phyloP scores from a whole-genome alignment of 2,797 vertebrate species.

The Hypotaenidia okinawae region DNA sequence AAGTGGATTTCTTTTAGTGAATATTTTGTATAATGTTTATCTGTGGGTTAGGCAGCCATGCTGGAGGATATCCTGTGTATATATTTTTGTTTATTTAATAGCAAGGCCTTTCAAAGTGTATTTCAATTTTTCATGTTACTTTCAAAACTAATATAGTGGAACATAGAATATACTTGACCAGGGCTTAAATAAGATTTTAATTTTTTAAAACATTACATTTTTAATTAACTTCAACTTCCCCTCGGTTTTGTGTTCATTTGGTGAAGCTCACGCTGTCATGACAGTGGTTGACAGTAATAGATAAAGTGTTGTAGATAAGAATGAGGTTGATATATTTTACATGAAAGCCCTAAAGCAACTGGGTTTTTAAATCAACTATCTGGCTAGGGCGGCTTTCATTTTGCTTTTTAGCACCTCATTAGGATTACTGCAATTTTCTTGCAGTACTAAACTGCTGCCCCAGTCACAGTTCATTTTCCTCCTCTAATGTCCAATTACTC shows the following conservation, averaged over 20 bases:
- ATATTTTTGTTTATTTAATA: slow-evolving; percentile 10
- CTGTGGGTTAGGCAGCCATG: background rate
- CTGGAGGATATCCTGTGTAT: background rate
- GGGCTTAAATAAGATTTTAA: background rate
- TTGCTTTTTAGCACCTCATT: slow-evolving; percentile 55
- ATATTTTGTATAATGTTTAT: background rate
- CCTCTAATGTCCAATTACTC: slow-evolving; percentile 25
- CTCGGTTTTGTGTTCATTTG: slow-evolving; percentile 25
- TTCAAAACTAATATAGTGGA: slow-evolving; percentile 27
- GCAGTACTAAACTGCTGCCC: slow-evolving; percentile 21
- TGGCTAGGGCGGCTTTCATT: slow-evolving; percentile 32
- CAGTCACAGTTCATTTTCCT: slow-evolving; percentile 57
- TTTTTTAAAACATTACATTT: slow-evolving; percentile 7
- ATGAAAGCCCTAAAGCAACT: slow-evolving; percentile 17
- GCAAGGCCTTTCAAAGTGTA: slow-evolving; percentile 32
- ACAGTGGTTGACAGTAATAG: slow-evolving; percentile 34
- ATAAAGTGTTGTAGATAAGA: slow-evolving; percentile 43
- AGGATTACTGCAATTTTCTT: slow-evolving; percentile 22
- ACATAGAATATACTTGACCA: background rate
- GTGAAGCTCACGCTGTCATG: background rate
- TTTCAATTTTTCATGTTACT: slow-evolving; percentile 42
- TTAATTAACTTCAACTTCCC: slow-evolving; percentile 30
- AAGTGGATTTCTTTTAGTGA: slow-evolving; percentile 21
- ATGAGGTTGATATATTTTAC: slow-evolving; percentile 45
- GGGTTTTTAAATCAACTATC: slow-evolving; percentile 23